Conservation (phyloP, 2,888 invertebrate genomes). For the Craniophora ligustri region DNA sequence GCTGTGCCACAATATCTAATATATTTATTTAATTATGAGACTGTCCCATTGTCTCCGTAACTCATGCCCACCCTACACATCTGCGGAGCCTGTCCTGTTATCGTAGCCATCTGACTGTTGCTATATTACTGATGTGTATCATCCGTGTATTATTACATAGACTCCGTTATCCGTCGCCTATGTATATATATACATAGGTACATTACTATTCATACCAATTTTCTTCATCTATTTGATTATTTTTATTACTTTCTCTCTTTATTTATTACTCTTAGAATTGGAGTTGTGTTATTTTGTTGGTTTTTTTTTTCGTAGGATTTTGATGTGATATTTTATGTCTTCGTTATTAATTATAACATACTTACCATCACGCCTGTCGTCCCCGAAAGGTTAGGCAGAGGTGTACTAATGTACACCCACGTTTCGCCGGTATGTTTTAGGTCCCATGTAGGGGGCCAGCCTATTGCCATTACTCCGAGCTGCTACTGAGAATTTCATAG, state of each 20-base stretch:
- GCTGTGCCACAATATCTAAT: too few relatives aligned
- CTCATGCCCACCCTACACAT: constrained; percentile 13
- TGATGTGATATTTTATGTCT: background rate
- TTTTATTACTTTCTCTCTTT: constrained; percentile 49
- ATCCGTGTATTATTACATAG: constrained; percentile 52
- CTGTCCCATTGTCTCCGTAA: background rate
- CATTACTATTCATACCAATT: constrained; percentile 44
- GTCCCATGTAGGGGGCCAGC: too few relatives aligned
- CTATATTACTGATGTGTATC: constrained; percentile 56
- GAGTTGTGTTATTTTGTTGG: constrained; percentile 1
- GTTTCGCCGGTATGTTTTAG: too few relatives aligned
- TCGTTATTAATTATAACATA: too few relatives aligned
- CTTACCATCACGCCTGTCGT: too few relatives aligned
- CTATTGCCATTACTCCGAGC: too few relatives aligned
- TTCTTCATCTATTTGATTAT: constrained; percentile 51
- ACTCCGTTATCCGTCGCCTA: constrained; percentile 20
- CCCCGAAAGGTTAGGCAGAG: too few relatives aligned
- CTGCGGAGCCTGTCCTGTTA: constrained; percentile 36
- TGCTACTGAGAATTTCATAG: too few relatives aligned
- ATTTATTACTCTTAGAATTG: constrained; percentile 34
- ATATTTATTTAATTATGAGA: too few relatives aligned
- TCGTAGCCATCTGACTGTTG: constrained; percentile 43
- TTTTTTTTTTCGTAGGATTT: background rate
- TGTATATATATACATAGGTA: constrained; percentile 20
- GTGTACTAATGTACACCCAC: too few relatives aligned